phyloP scores from a whole-genome alignment of 2,888 invertebrate genomes.

The Elegia similella region DNA sequence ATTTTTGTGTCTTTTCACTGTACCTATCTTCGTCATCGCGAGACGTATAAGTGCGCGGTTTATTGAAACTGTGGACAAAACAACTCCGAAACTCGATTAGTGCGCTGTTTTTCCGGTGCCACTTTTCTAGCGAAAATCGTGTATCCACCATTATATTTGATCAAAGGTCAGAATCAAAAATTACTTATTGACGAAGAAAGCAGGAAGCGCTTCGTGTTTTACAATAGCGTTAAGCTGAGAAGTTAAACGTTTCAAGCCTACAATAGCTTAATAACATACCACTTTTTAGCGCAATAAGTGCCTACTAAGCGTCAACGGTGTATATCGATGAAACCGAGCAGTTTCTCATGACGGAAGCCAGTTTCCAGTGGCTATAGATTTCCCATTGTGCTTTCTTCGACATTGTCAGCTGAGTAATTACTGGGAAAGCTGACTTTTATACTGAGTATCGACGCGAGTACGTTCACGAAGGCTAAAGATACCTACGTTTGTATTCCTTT shows the following conservation, averaged over 20 bases:
- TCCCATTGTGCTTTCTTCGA: slow-evolving; percentile 11
- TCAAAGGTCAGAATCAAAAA: no score
- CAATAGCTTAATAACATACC: background rate
- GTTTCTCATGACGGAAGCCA: slow-evolving; percentile 9
- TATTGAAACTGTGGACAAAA: no score
- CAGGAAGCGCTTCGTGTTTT: background rate
- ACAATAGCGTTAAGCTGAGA: background rate
- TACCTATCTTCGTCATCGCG: no score
- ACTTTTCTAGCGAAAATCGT: no score
- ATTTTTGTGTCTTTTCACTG: no score
- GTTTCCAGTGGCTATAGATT: slow-evolving; percentile 3
- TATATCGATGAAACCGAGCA: background rate
- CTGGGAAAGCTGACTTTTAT: slow-evolving; percentile 9
- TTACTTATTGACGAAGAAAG: background rate
- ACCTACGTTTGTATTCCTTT: background rate
- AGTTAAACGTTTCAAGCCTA: no score
- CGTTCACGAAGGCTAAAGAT: background rate
- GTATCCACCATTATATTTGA: no score
- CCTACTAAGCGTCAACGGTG: background rate
- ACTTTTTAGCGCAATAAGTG: background rate
- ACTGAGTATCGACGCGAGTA: background rate
- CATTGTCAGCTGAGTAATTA: slow-evolving; percentile 9
- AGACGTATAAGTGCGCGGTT: no score
- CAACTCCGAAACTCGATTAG: no score
- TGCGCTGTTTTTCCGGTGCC: no score